Evolutionary conservation across 2,113 vertebrate species (phyloP).

Genomic region (Mola mola): DNA sequence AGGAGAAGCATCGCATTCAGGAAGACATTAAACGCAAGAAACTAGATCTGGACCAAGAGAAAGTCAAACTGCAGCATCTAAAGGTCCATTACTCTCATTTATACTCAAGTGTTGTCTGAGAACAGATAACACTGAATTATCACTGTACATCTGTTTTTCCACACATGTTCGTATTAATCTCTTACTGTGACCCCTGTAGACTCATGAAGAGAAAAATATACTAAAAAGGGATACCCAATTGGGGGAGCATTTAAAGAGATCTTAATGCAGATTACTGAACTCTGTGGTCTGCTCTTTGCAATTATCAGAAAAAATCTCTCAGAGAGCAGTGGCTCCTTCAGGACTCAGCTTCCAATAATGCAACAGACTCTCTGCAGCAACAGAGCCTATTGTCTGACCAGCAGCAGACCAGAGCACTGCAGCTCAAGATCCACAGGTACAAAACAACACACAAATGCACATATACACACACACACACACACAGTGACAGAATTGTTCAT

Average conservation of each 20-base stretch:
- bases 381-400: slow-evolving; percentile 84
- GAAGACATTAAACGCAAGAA: slow-evolving; percentile 61
- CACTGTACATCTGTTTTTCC: slow-evolving; percentile 4
- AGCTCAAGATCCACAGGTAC: slow-evolving; percentile 88
- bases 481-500: too few species aligned
- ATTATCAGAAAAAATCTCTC: slow-evolving; percentile 87
- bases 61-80: slow-evolving; percentile 56
- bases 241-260: not conserved
- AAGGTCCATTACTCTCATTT: slow-evolving; percentile 39
- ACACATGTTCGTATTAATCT: not conserved
- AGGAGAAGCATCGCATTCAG: slow-evolving; percentile 65
- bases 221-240: too few species aligned
- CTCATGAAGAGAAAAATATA: too few species aligned
- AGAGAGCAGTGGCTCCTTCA: slow-evolving; percentile 92
- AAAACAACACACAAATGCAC: not conserved
- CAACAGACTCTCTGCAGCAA: slow-evolving; percentile 72
- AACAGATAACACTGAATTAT: not conserved
- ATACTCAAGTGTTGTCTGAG: not conserved
- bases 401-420: slow-evolving; percentile 80
- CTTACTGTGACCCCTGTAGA: too few species aligned
- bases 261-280: not conserved
- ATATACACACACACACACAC: not conserved
- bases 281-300: not conserved
- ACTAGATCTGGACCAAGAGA: slow-evolving; percentile 64
- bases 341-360: slow-evolving; percentile 80